Evolutionary conservation across 2,113 vertebrate species (phyloP), one percentile per base, ranked within the genome.

Genomic region (Chrysochloris asiatica): DNA sequence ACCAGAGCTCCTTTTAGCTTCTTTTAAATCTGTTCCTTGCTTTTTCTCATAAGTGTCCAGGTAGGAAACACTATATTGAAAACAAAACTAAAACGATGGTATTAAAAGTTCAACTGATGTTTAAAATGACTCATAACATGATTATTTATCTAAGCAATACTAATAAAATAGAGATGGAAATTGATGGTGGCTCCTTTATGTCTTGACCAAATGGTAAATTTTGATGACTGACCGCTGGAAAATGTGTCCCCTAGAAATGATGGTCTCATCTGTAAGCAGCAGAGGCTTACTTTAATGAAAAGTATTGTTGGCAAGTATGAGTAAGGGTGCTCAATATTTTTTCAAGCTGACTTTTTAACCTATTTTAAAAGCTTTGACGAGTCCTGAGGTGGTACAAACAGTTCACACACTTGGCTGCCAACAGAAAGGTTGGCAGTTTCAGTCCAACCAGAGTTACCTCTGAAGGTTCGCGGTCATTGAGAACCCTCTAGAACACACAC

Each of bases 121-220:
- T 93, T 89, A 87, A 83, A 80, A 79, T 41, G 38, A 86, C 21
- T 83, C 50, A 93, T 12, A 52, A 30, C 2, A 7, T 86, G 54
- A 3, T 30, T 9, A 81, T 73, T 91, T 82, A 36, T 48, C 75
- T 48, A 50, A 61, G 85, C 69, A 94, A 80, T 11, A 71, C 76
- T 36, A 67, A 45, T 73, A 83, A 86, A 88, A n/a, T 21, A 79
- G 43, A 87, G 50, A 88, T 61, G 48, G 17, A 80, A 67, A 93
- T 71, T 63, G 65, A 19, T 43, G 41, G 28, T 75, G 4, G 8
- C 22, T 16, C 33, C 17, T 56, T 83, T 38, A 79, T 10, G 78
- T 56, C 28, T 48, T 61, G 65, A n/a, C 63, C 72, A 63, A 69
- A 48, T 30, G 71, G 4, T 83, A 83, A 65, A 67, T 67, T 50